phyloP scores from a whole-genome alignment of 1,140 invertebrate genomes.

The Araneus ventricosus region DNA sequence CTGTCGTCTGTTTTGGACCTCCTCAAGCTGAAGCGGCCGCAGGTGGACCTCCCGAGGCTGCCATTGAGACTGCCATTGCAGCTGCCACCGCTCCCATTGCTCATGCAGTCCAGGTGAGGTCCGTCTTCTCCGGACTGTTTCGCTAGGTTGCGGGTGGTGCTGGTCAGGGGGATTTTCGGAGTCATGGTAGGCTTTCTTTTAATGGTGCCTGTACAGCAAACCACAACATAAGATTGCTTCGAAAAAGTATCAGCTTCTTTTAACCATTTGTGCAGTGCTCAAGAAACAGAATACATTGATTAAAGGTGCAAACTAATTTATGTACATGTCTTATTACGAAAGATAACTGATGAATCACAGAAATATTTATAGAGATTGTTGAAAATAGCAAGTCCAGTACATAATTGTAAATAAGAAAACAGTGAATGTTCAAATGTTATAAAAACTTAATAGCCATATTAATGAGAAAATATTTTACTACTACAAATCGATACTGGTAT shows the following conservation, averaged over 20 bases:
- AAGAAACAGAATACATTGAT: background rate
- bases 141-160: constrained; percentile 88
- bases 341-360: background rate
- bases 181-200: constrained; percentile 78
- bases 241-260: background rate
- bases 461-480: too few species aligned
- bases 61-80: constrained; percentile 76
- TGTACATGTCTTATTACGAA: background rate
- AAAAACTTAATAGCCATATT: too few species aligned
- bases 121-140: constrained; percentile 76
- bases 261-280: background rate
- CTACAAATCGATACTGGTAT: too few species aligned
- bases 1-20: constrained; percentile 79
- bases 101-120: constrained; percentile 48
- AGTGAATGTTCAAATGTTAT: too few species aligned
- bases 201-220: constrained; percentile 77
- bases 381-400: too few species aligned
- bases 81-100: constrained; percentile 57
- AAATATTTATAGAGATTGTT: background rate
- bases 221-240: background rate
- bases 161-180: constrained; percentile 90
- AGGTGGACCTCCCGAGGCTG: constrained; percentile 73
- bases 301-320: background rate
- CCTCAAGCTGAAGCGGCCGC: constrained; percentile 77
- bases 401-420: too few species aligned